Percentiles rank a stretch among this genome's conserved stretches.
Conservation (phyloP, 1,140 invertebrate genomes). For the Pectinophora gossypiella region DNA sequence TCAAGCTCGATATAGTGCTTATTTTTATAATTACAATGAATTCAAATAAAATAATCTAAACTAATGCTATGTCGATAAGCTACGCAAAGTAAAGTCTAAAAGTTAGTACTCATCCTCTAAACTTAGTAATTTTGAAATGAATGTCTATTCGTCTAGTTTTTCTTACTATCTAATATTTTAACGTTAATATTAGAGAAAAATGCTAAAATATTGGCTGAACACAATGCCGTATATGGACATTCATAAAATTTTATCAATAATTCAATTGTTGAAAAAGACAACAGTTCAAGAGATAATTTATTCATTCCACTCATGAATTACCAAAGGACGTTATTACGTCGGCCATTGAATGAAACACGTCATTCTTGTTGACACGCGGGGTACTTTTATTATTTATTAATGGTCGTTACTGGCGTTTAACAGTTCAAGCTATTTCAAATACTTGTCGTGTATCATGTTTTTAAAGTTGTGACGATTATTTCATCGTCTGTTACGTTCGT, state of each 20-base stretch:
- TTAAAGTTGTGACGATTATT: too few species aligned
- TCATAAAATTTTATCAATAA: neutral
- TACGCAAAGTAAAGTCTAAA: conserved; percentile 60
- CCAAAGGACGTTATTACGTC: neutral
- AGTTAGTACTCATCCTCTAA: conserved; percentile 70
- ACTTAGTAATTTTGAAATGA: conserved; percentile 67
- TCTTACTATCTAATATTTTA: conserved; percentile 48
- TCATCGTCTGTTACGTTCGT: too few species aligned
- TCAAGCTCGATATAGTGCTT: conserved; percentile 65
- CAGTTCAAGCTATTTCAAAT: too few species aligned
- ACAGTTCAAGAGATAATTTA: neutral
- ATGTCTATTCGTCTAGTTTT: conserved; percentile 39
- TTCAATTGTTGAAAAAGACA: neutral
- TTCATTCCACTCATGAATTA: neutral
- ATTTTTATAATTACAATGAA: conserved; percentile 37
- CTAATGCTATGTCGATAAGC: conserved; percentile 49
- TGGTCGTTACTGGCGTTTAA: conserved; percentile 19
- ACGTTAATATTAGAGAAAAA: conserved; percentile 44
- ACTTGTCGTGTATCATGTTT: too few species aligned
- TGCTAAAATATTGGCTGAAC: conserved; percentile 41
- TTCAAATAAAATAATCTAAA: conserved; percentile 52
- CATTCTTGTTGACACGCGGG: conserved; percentile 23
- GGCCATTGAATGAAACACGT: conserved; percentile 3
- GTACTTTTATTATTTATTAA: conserved; percentile 27
- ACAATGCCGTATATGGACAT: conserved; percentile 32